phyloP scores from a whole-genome alignment of 2,888 invertebrate genomes.

The Hyles lineata region DNA sequence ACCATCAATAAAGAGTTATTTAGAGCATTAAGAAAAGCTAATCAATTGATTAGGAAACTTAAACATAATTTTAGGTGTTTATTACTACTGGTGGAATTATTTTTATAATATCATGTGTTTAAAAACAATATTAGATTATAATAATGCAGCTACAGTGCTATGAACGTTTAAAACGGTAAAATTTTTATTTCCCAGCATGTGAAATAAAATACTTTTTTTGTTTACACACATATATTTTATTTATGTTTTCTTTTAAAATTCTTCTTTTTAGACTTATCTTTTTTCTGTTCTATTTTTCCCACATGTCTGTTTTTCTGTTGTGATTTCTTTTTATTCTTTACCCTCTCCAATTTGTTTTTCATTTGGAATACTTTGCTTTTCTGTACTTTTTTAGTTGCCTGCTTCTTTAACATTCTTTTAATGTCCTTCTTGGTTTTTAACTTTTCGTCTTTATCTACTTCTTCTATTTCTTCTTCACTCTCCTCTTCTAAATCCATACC shows the following conservation, averaged over 20 bases:
- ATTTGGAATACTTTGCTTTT: slow-evolving; percentile 91
- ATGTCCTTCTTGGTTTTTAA: slow-evolving; percentile 87
- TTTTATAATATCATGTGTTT: slow-evolving; percentile 3
- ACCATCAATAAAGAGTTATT: no score
- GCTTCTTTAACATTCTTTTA: slow-evolving; percentile 88
- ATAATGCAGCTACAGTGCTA: background rate
- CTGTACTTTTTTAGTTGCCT: slow-evolving; percentile 89
- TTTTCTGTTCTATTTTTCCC: slow-evolving; percentile 58
- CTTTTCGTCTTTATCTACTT: slow-evolving; percentile 59
- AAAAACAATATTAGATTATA: background rate
- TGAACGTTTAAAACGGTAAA: background rate
- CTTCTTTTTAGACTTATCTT: slow-evolving; percentile 74
- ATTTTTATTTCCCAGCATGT: slow-evolving; percentile 32
- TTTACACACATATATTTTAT: slow-evolving; percentile 28
- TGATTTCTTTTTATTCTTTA: slow-evolving; percentile 89
- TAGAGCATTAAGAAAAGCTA: no score
- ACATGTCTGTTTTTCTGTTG: slow-evolving; percentile 68
- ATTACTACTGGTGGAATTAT: background rate
- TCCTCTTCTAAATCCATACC: slow-evolving; percentile 74
- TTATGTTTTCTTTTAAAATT: slow-evolving; percentile 68
- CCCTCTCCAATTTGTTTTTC: slow-evolving; percentile 89
- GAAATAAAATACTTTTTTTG: slow-evolving; percentile 38
- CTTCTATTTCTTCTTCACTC: slow-evolving; percentile 56
- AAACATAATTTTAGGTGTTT: no score
- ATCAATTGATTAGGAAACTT: no score